phyloP scores from a whole-genome alignment of 2,797 vertebrate species.

The Megalops cyprinoides region DNA sequence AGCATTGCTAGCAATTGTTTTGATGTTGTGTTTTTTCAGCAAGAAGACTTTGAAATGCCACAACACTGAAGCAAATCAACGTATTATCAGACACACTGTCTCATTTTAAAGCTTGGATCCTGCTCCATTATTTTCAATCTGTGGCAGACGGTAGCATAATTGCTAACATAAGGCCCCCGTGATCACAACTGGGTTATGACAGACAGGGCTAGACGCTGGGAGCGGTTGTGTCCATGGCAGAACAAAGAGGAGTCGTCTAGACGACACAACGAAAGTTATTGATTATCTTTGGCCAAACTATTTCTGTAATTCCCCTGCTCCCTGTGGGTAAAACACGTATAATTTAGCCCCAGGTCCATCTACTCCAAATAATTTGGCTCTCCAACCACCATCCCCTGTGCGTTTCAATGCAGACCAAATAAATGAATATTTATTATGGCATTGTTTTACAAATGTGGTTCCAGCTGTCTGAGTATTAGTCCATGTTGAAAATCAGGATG shows the following conservation, averaged over 20 bases:
- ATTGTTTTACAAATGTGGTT: not conserved
- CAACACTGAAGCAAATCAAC: not conserved
- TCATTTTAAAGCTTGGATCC: not conserved
- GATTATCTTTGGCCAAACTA: conserved; percentile 77
- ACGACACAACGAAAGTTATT: conserved; percentile 75
- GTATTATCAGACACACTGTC: not conserved
- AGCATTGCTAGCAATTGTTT: not conserved
- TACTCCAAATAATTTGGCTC: conserved; percentile 60
- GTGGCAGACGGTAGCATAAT: not conserved
- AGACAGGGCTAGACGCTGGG: not conserved
- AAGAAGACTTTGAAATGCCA: not conserved
- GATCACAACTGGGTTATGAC: not conserved
- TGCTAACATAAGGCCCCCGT: not conserved
- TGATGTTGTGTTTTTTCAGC: not conserved
- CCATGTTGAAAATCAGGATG: not conserved
- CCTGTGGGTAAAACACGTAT: conserved; percentile 68
- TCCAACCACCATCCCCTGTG: conserved; percentile 22
- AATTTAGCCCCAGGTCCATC: conserved; percentile 66
- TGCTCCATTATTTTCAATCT: not conserved
- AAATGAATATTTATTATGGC: not conserved
- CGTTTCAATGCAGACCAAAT: not conserved
- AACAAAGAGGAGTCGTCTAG: conserved; percentile 59
- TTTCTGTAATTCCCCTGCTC: conserved; percentile 68
- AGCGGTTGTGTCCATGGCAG: not conserved
- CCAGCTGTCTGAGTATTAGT: not conserved